These are phyloP conservation scores for Lordiphosa andalusiaca DNA, from an alignment of 2,888 invertebrate species.

Conservation along the genomic window DNA sequence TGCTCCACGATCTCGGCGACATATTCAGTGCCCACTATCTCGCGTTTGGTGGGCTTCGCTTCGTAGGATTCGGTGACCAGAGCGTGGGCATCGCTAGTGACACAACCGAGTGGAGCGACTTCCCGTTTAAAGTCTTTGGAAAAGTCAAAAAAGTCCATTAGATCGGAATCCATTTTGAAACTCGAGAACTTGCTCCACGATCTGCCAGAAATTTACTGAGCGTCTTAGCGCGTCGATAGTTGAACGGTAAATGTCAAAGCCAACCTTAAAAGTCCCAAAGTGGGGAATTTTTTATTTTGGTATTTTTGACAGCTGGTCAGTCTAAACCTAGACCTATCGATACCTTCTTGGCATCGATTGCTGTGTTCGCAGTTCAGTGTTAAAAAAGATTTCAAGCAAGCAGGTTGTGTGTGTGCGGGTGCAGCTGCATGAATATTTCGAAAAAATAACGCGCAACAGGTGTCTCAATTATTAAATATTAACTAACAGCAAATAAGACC, in stretches of 20 bases:
- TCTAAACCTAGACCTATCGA: too few species aligned
- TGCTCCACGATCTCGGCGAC: constrained; percentile 49
- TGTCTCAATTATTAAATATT: neutral
- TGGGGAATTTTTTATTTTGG: too few species aligned
- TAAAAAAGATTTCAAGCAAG: too few species aligned
- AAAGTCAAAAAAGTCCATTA: constrained; percentile 78
- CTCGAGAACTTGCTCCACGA: too few species aligned
- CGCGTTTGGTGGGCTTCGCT: constrained; percentile 61
- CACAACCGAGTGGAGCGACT: constrained; percentile 50
- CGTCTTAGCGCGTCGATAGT: constrained; percentile 1
- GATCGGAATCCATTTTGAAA: constrained; percentile 71
- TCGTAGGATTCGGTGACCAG: constrained; percentile 32
- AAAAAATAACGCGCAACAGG: neutral
- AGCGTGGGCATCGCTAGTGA: constrained; percentile 44
- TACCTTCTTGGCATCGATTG: too few species aligned
- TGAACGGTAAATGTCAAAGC: constrained; percentile 20
- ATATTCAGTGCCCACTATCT: constrained; percentile 69
- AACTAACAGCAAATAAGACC: neutral
- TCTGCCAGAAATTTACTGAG: neutral
- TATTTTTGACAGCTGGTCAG: too few species aligned
- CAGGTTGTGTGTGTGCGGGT: too few species aligned
- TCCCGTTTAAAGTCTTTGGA: constrained; percentile 75
- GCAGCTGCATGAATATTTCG: too few species aligned
- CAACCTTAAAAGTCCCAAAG: too few species aligned
- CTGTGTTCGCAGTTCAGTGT: too few species aligned